Evolutionary conservation across 2,888 invertebrate species (phyloP).

Genomic region (Agrotis clavis): DNA sequence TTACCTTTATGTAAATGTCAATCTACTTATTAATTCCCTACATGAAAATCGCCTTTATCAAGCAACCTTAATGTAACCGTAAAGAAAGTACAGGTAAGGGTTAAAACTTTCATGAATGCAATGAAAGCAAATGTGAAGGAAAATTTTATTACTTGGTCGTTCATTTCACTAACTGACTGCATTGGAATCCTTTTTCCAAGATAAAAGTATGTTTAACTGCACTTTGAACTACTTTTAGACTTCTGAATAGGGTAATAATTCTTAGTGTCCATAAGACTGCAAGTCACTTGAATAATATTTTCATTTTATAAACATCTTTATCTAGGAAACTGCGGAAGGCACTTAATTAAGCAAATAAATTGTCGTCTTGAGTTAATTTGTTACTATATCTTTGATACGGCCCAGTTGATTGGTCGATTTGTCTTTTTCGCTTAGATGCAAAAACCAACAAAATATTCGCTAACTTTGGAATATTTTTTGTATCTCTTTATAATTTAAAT

Average conservation of each 20-base stretch:
- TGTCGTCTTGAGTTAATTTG: neutral
- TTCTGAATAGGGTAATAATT: constrained; percentile 15
- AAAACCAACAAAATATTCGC: neutral
- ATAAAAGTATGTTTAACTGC: constrained; percentile 13
- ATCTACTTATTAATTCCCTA: no score
- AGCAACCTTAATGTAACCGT: neutral
- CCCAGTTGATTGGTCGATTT: neutral
- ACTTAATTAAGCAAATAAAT: neutral
- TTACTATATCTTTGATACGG: neutral
- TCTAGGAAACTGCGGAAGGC: neutral
- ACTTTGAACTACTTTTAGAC: constrained; percentile 16
- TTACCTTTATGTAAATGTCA: no score
- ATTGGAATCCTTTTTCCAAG: constrained; percentile 20
- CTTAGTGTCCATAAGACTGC: neutral
- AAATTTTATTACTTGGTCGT: neutral
- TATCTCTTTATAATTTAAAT: no score
- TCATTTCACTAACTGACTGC: constrained; percentile 11
- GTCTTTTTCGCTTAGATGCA: neutral
- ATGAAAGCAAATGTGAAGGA: constrained; percentile 8
- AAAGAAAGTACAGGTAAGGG: neutral
- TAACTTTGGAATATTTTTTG: no score
- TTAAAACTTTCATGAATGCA: neutral
- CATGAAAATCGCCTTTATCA: no score
- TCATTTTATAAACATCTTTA: neutral
- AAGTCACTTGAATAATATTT: constrained; percentile 17